These are phyloP conservation scores for Nomada lathburiana DNA, from an alignment of 2,888 invertebrate species.

Conservation along the genomic window DNA sequence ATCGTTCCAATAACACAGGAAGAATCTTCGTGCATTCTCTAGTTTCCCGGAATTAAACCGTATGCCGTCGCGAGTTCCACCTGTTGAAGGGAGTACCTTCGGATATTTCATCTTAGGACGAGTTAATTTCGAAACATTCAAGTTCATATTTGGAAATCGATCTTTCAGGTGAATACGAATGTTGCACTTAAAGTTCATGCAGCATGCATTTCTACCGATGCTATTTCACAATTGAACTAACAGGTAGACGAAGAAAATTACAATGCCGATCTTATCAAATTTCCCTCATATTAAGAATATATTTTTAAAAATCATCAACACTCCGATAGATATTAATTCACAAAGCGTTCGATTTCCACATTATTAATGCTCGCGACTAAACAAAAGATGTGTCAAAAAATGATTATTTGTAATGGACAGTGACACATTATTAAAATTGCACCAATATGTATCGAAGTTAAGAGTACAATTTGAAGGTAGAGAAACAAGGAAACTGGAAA, in stretches of 20 bases:
- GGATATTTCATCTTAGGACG: constrained; percentile 59
- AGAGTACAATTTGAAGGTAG: neutral
- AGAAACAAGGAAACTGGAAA: neutral
- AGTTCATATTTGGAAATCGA: constrained; percentile 47
- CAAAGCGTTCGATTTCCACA: neutral
- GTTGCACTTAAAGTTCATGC: too few species aligned
- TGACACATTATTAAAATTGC: neutral
- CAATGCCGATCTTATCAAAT: too few species aligned
- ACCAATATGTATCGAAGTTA: neutral
- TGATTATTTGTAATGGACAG: too few species aligned
- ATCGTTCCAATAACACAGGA: constrained; percentile 43
- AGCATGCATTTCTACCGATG: too few species aligned
- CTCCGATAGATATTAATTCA: too few species aligned
- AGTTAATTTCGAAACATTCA: constrained; percentile 44
- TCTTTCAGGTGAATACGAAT: constrained; percentile 4
- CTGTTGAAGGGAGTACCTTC: constrained; percentile 54
- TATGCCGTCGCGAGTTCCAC: constrained; percentile 53
- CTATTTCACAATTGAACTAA: too few species aligned
- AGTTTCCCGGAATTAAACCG: constrained; percentile 64
- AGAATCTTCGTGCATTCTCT: constrained; percentile 47
- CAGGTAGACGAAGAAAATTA: too few species aligned
- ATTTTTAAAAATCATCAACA: too few species aligned
- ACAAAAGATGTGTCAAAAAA: neutral
- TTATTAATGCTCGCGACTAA: too few species aligned
- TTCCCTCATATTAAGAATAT: too few species aligned